These are phyloP conservation scores for Notamacropus eugenii DNA, from an alignment of 2,797 vertebrate species.

Conservation along the genomic window DNA sequence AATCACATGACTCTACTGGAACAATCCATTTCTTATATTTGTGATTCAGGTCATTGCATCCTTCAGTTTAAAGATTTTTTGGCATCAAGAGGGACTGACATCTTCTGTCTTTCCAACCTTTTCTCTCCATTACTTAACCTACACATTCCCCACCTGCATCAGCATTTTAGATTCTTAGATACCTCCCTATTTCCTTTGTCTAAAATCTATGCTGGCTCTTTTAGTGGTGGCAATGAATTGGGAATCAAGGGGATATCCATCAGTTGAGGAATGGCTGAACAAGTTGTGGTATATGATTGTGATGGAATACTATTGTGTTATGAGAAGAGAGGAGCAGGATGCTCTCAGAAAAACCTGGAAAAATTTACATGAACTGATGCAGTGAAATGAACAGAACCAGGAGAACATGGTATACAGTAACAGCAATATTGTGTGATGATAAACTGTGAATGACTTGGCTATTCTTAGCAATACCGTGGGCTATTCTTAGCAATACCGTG, in stretches of 20 bases:
- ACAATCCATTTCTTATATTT: not conserved
- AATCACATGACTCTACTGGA: not conserved
- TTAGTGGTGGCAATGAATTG: too few species aligned
- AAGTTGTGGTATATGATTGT: too few species aligned
- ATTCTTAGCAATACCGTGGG: not conserved
- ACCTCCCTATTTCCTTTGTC: too few species aligned
- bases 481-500: not conserved
- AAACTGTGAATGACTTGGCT: not conserved
- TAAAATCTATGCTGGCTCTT: too few species aligned
- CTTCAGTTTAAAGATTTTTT: slow-evolving; percentile 7
- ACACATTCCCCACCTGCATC: not conserved
- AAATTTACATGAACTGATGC: not conserved
- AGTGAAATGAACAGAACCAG: not conserved
- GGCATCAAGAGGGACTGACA: not conserved
- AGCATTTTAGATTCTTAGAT: not conserved
- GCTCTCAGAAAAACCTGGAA: not conserved
- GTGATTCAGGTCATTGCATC: not conserved
- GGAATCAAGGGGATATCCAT: too few species aligned
- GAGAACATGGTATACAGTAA: not conserved
- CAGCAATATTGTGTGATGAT: not conserved
- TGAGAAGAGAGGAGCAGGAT: not conserved
- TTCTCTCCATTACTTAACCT: not conserved
- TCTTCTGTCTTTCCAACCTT: not conserved
- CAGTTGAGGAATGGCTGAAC: too few species aligned
- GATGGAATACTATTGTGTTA: too few species aligned